Evolutionary conservation across 1,140 invertebrate genomes (phyloP), one percentile per base, ranked within the genome.

Genomic region (Drosophila albomicans): DNA sequence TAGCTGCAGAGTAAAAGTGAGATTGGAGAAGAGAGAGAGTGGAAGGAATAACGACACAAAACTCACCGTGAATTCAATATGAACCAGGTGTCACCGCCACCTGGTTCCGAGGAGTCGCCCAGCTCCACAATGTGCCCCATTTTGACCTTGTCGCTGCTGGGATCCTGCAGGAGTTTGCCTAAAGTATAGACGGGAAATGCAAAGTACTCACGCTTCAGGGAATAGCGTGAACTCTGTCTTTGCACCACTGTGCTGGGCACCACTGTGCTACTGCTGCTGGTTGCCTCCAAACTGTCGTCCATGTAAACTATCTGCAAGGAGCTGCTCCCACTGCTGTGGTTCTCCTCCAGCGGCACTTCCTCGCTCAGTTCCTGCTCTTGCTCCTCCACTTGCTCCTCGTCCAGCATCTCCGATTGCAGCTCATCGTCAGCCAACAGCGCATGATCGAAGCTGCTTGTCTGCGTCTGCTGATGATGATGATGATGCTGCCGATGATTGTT

Each of bases 61-160:
- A 72, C 89, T 61, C 15, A 91, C 91, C 86, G 81, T 10, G 91
- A 91, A 54, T 91, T 91, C 3, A 91, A 38, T 2, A 91, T 91
- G 13, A 91, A 91, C 91, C 91, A 91, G 15, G 91, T 91, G 41
- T 70, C 76, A 30, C 71, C 13, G 45, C 67, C 76, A 30, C 72
- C 13, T n/a, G 48, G 15, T 20, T 72, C 32, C 15, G 45, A 2
- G 16, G 69, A 35, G 54, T 57, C 32, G 7, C 45, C 57, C 30
- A 56, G 28, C 16, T 64, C 16, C 5, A 61, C 63, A 30, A 49
- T 56, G 38, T 82, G 73, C n/a, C 66, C 66, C 35, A 25, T 32
- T 32, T 25, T 5, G 0, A 51, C 43, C 11, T 25, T 51, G 28
- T 54, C 15, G 61, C 30, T 1, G 30, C 25, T 28, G 0, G 45